Conservation (phyloP, 2,888 invertebrate genomes). For the Fragum fragum region DNA sequence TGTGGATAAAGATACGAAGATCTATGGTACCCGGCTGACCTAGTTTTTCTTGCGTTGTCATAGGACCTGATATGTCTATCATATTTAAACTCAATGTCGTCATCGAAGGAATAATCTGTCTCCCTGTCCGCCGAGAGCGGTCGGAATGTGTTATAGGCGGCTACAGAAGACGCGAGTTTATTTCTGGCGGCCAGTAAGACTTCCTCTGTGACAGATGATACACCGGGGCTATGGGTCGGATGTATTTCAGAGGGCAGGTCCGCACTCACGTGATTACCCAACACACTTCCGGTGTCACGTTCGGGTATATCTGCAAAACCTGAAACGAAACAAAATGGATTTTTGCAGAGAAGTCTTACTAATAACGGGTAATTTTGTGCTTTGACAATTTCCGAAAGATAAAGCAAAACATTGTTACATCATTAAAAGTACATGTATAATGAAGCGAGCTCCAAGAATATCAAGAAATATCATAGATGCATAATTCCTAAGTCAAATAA, state of each 20-base stretch:
- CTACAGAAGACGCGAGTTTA: constrained; percentile 70
- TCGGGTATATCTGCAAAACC: constrained; percentile 70
- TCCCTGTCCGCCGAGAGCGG: constrained; percentile 73
- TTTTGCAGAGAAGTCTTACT: neutral
- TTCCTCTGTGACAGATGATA: constrained; percentile 61
- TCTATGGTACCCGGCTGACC: constrained; percentile 33
- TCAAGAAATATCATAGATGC: too few relatives aligned
- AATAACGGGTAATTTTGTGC: too few relatives aligned
- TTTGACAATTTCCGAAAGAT: too few relatives aligned
- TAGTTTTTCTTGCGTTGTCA: constrained; percentile 72
- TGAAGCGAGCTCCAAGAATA: too few relatives aligned
- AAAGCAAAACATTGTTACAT: too few relatives aligned
- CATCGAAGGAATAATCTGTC: constrained; percentile 74
- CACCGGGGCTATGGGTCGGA: constrained; percentile 31
- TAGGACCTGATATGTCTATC: constrained; percentile 76
- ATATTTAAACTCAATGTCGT: constrained; percentile 77
- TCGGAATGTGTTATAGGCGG: constrained; percentile 67
- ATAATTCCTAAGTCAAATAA: too few relatives aligned
- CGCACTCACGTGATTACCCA: constrained; percentile 32
- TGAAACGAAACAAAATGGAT: constrained; percentile 34
- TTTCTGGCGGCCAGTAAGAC: constrained; percentile 75
- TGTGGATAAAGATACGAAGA: constrained; percentile 63
- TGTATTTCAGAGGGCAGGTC: constrained; percentile 43
- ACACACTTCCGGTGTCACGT: constrained; percentile 50
- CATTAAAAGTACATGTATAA: too few relatives aligned